phyloP scores from a whole-genome alignment of 2,797 vertebrate species.

The Crocodylus rhombifer region DNA sequence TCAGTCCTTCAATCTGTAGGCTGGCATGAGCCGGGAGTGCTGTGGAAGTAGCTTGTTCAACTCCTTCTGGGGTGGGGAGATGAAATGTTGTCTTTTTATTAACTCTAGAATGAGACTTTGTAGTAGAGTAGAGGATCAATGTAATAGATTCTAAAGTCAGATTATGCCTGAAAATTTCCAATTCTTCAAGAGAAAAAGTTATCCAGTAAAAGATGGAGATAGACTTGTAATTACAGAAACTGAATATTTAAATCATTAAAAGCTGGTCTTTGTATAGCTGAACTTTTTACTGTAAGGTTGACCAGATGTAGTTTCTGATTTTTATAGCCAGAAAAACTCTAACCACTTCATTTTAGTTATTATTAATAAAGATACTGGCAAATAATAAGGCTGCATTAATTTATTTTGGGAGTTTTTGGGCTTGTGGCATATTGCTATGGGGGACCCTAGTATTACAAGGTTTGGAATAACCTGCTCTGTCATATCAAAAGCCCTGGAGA shows the following conservation, averaged over 20 bases:
- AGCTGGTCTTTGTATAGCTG: neutral
- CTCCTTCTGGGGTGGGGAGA: neutral
- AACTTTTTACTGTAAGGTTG: neutral
- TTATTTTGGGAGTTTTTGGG: no score
- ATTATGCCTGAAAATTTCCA: neutral
- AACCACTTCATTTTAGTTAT: neutral
- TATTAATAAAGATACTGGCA: neutral
- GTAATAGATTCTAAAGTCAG: neutral
- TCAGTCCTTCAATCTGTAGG: no score
- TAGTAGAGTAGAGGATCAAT: neutral
- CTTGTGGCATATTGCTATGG: neutral
- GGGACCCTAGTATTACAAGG: neutral
- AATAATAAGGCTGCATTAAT: neutral
- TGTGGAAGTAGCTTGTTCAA: neutral
- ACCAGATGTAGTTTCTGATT: neutral
- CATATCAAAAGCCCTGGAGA: neutral
- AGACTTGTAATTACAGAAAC: neutral
- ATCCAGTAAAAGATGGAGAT: neutral
- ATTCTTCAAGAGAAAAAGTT: neutral
- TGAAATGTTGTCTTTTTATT: neutral
- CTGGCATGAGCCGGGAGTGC: no score
- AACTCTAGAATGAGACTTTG: neutral
- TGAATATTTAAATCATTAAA: neutral
- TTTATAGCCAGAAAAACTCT: neutral
- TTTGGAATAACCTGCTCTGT: neutral